A percentile compares a stretch with the other conserved stretches of the same genome.
Evolutionary conservation across 2,113 vertebrate genomes (phyloP).

Genomic region (Oreochromis aureus): DNA sequence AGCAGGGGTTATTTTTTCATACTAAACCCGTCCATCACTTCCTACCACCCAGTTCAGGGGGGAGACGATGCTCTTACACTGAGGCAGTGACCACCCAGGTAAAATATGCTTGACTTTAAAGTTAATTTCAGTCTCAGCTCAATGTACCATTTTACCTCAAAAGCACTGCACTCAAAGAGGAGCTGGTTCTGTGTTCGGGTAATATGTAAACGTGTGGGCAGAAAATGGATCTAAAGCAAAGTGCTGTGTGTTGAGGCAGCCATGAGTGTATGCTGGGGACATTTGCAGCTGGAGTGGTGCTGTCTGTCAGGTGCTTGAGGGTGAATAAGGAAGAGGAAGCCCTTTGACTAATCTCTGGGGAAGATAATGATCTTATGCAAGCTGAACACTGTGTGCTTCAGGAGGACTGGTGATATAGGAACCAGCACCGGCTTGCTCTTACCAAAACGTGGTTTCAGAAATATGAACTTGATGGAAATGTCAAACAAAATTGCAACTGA

Average conservation of each 20-base stretch:
- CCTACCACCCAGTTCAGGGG: neutral
- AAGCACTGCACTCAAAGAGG: neutral
- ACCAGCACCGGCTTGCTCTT: neutral
- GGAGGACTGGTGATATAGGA: constrained; percentile 7
- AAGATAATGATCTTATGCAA: constrained; percentile 44
- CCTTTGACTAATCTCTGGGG: constrained; percentile 51
- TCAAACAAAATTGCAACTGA: neutral
- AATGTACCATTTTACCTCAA: neutral
- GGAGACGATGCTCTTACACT: neutral
- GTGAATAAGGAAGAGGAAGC: constrained; percentile 41
- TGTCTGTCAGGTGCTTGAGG: constrained; percentile 35
- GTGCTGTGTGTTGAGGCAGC: neutral
- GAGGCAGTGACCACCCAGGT: neutral
- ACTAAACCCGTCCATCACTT: neutral
- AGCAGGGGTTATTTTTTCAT: neutral
- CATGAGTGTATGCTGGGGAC: constrained; percentile 22
- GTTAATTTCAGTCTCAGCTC: neutral
- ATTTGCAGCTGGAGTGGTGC: constrained; percentile 37
- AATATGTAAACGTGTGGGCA: neutral
- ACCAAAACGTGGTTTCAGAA: neutral
- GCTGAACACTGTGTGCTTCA: constrained; percentile 22
- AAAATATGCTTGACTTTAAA: neutral
- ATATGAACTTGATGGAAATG: neutral
- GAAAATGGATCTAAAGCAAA: neutral
- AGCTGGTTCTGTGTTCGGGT: neutral